Conservation (phyloP, 2,797 vertebrate genomes). For the Gymnoscopelus microlampas region DNA sequence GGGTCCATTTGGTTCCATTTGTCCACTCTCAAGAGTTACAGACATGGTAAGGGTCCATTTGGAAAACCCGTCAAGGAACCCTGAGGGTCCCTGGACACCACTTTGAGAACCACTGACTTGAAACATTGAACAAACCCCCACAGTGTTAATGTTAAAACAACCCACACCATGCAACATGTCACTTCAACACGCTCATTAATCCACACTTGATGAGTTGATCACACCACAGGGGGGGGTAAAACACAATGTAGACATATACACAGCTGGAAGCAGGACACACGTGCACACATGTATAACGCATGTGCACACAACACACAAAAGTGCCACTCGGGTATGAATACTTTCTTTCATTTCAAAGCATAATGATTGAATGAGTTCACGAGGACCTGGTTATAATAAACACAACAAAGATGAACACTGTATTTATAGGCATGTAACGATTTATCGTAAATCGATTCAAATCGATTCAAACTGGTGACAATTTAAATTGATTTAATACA, state of each 20-base stretch:
- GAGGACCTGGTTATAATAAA: neutral
- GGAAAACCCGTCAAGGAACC: too few relatives aligned
- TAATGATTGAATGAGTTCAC: too few relatives aligned
- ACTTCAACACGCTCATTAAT: slow-evolving; percentile 37
- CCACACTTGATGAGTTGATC: slow-evolving; percentile 23
- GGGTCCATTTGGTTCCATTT: too few relatives aligned
- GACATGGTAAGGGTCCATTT: neutral
- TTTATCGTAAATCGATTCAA: too few relatives aligned
- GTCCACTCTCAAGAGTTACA: neutral
- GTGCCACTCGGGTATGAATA: too few relatives aligned
- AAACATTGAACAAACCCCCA: neutral
- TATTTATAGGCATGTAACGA: too few relatives aligned
- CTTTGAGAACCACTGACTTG: too few relatives aligned
- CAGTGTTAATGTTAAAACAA: slow-evolving; percentile 61
- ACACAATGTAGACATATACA: slow-evolving; percentile 37
- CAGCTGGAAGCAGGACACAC: slow-evolving; percentile 4
- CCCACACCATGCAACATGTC: slow-evolving; percentile 71
- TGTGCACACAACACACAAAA: neutral
- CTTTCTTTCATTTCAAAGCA: slow-evolving; percentile 9
- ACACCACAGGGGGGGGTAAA: neutral
- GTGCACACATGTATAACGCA: neutral
- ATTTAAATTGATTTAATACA: too few relatives aligned
- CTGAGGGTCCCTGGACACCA: too few relatives aligned
- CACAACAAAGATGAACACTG: neutral
- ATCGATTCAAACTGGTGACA: too few relatives aligned